These are phyloP conservation scores for Pantherophis alleghaniensis DNA, from an alignment of 2,797 vertebrate species.

Conservation along the genomic window DNA sequence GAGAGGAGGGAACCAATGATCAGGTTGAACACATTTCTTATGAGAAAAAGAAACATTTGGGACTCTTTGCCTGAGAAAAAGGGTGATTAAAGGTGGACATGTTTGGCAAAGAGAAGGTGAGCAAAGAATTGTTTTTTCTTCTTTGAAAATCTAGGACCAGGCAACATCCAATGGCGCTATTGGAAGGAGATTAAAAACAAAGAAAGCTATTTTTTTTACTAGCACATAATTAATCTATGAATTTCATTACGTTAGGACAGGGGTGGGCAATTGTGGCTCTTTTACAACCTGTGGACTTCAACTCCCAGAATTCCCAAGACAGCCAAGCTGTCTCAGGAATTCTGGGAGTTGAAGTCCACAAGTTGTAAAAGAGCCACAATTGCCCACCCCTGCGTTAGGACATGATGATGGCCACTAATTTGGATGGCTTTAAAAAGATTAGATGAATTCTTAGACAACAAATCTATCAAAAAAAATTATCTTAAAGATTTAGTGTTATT, in stretches of 20 bases:
- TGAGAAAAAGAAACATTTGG: neutral
- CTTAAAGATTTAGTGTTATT: neutral
- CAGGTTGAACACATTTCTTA: neutral
- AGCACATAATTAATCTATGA: neutral
- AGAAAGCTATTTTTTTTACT: neutral
- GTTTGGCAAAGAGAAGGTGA: neutral
- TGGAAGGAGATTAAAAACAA: neutral
- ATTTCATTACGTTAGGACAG: neutral
- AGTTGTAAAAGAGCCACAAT: too few species aligned
- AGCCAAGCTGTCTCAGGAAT: too few species aligned
- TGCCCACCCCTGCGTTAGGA: neutral
- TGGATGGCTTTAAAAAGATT: neutral
- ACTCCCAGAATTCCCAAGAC: too few species aligned
- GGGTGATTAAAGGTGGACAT: neutral
- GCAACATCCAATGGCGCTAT: neutral
- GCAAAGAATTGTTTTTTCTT: neutral
- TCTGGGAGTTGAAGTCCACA: too few species aligned
- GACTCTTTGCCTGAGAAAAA: neutral
- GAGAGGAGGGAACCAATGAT: neutral
- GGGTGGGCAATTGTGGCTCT: too few species aligned
- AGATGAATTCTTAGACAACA: neutral
- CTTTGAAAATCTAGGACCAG: neutral
- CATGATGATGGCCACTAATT: neutral
- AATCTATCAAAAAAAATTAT: neutral
- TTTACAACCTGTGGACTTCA: too few species aligned